Percentiles rank a stretch among this genome's conserved stretches.
phyloP scores from a whole-genome alignment of 64 coral and sea anemone genomes.

The Montipora efflorescens region DNA sequence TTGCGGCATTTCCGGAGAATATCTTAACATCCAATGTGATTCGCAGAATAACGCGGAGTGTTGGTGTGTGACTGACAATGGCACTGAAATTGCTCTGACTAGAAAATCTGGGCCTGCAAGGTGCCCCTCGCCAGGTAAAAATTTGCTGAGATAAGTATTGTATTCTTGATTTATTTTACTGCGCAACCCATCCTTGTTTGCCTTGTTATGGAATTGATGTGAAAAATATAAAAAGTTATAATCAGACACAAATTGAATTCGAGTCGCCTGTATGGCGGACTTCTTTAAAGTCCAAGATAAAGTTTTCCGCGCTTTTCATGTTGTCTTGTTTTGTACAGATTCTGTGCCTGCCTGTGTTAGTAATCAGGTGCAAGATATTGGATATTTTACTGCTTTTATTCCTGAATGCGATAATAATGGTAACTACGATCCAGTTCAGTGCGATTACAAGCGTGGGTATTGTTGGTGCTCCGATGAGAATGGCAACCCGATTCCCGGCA shows the following conservation, averaged over 20 bases:
- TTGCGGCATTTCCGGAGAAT: slow-evolving; percentile 8
- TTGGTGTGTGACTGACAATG: slow-evolving; percentile 52
- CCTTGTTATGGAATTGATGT: no score
- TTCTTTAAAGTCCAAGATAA: no score
- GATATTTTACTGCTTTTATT: slow-evolving; percentile 52
- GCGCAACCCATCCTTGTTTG: no score
- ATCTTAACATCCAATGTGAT: slow-evolving; percentile 26
- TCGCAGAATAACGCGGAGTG: slow-evolving; percentile 4
- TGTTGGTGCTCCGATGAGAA: slow-evolving; percentile 71
- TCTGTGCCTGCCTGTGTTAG: neutral
- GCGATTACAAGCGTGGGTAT: slow-evolving; percentile 71
- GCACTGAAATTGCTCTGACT: slow-evolving; percentile 39
- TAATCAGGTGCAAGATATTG: slow-evolving; percentile 44
- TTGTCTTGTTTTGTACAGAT: neutral
- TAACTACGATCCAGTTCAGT: slow-evolving; percentile 46
- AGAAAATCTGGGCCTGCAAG: slow-evolving; percentile 57
- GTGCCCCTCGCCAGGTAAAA: slow-evolving; percentile 78
- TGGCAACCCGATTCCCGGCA: slow-evolving; percentile 49
- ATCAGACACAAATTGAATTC: no score
- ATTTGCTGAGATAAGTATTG: no score
- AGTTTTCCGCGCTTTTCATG: neutral
- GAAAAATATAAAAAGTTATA: no score
- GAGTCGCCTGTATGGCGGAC: no score
- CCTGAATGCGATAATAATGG: slow-evolving; percentile 50
- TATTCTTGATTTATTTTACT: no score